phyloP scores from a whole-genome alignment of 2,113 vertebrate species.

The Neomonachus schauinslandi region DNA sequence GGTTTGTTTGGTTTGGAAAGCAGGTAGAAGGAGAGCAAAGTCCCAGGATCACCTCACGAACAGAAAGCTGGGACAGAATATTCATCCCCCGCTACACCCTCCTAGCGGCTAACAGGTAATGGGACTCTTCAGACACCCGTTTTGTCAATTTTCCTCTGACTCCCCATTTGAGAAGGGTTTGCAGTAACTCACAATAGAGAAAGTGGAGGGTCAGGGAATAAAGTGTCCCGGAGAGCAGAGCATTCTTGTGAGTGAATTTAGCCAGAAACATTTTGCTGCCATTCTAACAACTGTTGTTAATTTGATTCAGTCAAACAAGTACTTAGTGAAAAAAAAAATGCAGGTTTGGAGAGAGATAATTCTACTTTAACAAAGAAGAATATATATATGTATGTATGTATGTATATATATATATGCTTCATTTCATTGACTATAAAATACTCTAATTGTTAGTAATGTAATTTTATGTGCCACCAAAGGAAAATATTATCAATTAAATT shows the following conservation, averaged over 20 bases:
- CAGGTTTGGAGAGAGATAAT: neutral
- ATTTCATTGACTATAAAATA: conserved; percentile 5
- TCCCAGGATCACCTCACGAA: neutral
- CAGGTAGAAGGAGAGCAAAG: neutral
- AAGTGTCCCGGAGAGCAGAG: neutral
- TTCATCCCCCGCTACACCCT: neutral
- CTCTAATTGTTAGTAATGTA: neutral
- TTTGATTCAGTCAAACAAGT: neutral
- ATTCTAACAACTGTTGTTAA: neutral
- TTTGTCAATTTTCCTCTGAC: neutral
- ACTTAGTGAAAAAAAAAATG: neutral
- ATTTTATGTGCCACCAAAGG: neutral
- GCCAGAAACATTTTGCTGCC: neutral
- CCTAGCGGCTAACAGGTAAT: neutral
- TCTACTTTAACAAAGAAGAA: neutral
- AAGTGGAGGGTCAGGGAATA: neutral
- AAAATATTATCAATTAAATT: neutral
- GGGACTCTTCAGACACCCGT: rapidly evolving
- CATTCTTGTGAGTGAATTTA: neutral
- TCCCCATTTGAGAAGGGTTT: neutral
- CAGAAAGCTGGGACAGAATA: neutral
- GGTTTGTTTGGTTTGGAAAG: neutral
- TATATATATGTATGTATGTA: neutral
- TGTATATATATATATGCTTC: neutral
- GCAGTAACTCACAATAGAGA: neutral